phyloP scores from a whole-genome alignment of 1,140 invertebrate genomes.

The Leptinotarsa texana region DNA sequence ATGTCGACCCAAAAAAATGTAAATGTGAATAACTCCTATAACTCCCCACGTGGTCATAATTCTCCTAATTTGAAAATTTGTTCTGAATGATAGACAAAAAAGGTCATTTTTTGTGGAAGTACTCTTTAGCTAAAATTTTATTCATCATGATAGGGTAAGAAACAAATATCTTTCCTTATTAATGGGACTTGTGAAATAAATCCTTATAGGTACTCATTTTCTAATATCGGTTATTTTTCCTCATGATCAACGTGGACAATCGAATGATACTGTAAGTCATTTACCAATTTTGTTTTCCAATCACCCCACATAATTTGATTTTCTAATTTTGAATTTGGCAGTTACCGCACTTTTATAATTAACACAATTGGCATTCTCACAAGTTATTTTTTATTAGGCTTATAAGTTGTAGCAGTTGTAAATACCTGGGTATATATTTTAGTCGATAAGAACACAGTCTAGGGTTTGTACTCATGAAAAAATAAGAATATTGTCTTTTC shows the following conservation, averaged over 20 bases:
- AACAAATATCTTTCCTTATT: too few relatives aligned
- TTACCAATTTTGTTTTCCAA: background rate
- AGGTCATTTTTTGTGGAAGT: too few relatives aligned
- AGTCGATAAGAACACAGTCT: background rate
- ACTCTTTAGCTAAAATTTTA: too few relatives aligned
- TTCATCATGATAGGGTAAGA: too few relatives aligned
- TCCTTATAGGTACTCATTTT: background rate
- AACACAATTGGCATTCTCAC: conserved; percentile 24
- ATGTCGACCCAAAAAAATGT: too few relatives aligned
- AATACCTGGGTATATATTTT: background rate
- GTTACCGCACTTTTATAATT: conserved; percentile 19
- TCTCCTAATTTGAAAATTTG: too few relatives aligned
- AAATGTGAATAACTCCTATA: too few relatives aligned
- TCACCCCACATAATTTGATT: background rate
- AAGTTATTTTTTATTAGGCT: conserved; percentile 23
- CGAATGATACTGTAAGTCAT: conserved; percentile 11
- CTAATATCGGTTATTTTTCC: background rate
- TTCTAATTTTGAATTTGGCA: conserved; percentile 21
- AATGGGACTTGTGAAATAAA: too few relatives aligned
- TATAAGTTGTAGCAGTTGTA: conserved; percentile 12
- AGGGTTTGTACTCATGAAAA: background rate
- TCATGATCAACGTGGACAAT: background rate
- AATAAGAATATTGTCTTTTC: background rate
- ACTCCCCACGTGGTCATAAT: too few relatives aligned
- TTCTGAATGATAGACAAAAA: too few relatives aligned